These are phyloP conservation scores for Lutjanus campechanus DNA, from an alignment of 2,797 vertebrate species.

Conservation along the genomic window DNA sequence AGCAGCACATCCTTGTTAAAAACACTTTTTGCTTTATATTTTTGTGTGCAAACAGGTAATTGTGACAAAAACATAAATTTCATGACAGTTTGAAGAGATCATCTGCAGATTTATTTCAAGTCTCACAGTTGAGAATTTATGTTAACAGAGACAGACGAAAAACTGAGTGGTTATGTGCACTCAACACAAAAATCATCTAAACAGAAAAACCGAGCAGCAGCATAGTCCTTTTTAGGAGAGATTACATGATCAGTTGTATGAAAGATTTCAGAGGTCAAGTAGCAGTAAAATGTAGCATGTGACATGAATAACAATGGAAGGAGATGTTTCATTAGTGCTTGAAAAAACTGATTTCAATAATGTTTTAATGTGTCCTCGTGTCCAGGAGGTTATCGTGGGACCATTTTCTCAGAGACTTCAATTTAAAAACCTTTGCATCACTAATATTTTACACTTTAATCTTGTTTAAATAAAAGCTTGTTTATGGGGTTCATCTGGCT, in stretches of 20 bases:
- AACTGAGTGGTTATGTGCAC: not conserved
- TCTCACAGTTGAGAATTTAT: not conserved
- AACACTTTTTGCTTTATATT: not conserved
- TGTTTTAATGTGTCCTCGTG: not conserved
- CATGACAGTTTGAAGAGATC: not conserved
- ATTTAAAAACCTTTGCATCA: not conserved
- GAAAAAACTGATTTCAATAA: not conserved
- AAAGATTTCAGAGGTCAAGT: not conserved
- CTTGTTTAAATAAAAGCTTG: not conserved
- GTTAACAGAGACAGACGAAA: not conserved
- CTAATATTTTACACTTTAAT: not conserved
- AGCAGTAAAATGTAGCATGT: not conserved
- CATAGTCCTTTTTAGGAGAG: not conserved
- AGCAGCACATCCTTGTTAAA: not conserved
- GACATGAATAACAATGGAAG: not conserved
- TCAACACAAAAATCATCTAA: not conserved
- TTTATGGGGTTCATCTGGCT: not conserved
- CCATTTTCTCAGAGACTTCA: not conserved
- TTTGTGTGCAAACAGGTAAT: not conserved
- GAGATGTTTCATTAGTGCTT: not conserved
- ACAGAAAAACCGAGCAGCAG: not conserved
- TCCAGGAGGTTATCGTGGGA: not conserved
- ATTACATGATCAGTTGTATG: not conserved
- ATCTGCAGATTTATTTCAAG: conserved; percentile 5
- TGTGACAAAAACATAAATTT: not conserved